Evolutionary conservation across 2,888 invertebrate species (phyloP), one percentile per base, ranked within the genome.

Genomic region (Fragum sueziense): DNA sequence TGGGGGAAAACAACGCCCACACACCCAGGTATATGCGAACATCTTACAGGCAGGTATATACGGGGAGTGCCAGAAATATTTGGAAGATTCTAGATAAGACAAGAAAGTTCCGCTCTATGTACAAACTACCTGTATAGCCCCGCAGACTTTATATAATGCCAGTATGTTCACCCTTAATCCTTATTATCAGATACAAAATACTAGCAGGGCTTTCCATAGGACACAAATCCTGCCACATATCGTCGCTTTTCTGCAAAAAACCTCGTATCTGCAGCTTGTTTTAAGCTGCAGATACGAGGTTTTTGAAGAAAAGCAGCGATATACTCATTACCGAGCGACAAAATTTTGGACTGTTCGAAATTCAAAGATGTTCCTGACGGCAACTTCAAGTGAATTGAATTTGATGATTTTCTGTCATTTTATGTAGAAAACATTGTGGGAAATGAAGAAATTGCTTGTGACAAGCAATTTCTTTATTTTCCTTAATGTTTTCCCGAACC

Each of bases 371-470:
- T n/a, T n/a, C n/a, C n/a, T n/a, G n/a, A n/a, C n/a, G n/a, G n/a
- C n/a, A n/a, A n/a, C n/a, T n/a, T n/a, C n/a, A n/a, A n/a, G n/a
- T n/a, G n/a, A n/a, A n/a, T n/a, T n/a, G n/a, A n/a, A n/a, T n/a
- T 6, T 54, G 20, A 2, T 22, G 11, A 6, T 6, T 54, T 2
- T 54, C 2, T n/a, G 20, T 2, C 22, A n/a, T 7, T 22, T 11
- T n/a, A 25, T 22, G 54, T 2, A 22, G 54, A 54, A 54, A 54
- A 54, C 22, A 54, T n/a, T 54, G 54, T 54, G 54, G 54, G 22
- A n/a, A 54, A 54, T 22, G 54, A 25, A 54, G 54, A n/a, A 54
- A 54, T 22, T 54, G 54, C 54, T 54, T n/a, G 54, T 54, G n/a
- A 54, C 54, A n/a, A 54, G 54, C 54, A 54, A n/a, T 54, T 54